phyloP scores from a whole-genome alignment of 30 jellyfish, hydroid and myxozoan species.

The Phacellophora camtschatica region DNA sequence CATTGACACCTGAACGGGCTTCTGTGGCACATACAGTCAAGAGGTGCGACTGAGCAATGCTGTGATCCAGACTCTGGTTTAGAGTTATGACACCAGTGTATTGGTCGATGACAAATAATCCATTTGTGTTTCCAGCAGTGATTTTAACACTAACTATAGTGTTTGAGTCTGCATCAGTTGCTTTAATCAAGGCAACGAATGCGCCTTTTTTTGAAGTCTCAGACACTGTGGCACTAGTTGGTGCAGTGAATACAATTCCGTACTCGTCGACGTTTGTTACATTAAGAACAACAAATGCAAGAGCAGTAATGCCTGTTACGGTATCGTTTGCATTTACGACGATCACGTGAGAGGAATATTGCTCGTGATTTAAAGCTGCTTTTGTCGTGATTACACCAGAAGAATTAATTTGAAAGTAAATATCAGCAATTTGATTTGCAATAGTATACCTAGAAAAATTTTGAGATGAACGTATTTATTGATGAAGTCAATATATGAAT shows the following conservation, averaged over 20 bases:
- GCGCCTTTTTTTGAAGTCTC: constrained; percentile 66
- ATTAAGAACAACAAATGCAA: constrained; percentile 32
- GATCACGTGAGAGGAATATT: constrained; percentile 32
- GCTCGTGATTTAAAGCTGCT: constrained; percentile 59
- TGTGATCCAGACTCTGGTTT: constrained; percentile 36
- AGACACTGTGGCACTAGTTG: constrained; percentile 51
- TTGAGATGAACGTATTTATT: no score
- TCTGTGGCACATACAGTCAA: constrained; percentile 70
- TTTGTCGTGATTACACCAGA: constrained; percentile 70
- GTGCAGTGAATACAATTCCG: constrained; percentile 36
- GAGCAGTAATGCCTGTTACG: constrained; percentile 53
- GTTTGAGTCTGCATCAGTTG: constrained; percentile 65
- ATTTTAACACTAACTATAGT: constrained; percentile 26
- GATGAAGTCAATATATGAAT: no score
- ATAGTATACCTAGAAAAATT: constrained; percentile 24
- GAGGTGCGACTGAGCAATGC: constrained; percentile 9
- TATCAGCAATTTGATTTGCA: constrained; percentile 21
- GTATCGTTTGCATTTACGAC: constrained; percentile 71
- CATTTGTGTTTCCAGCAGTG: constrained; percentile 47
- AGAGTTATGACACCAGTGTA: constrained; percentile 70
- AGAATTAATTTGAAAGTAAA: constrained; percentile 53
- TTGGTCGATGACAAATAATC: constrained; percentile 73
- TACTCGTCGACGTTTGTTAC: constrained; percentile 75
- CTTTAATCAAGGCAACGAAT: constrained; percentile 48
- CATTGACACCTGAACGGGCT: background rate